These are phyloP conservation scores for Eurois occulta DNA, from an alignment of 2,888 invertebrate species.

Conservation along the genomic window DNA sequence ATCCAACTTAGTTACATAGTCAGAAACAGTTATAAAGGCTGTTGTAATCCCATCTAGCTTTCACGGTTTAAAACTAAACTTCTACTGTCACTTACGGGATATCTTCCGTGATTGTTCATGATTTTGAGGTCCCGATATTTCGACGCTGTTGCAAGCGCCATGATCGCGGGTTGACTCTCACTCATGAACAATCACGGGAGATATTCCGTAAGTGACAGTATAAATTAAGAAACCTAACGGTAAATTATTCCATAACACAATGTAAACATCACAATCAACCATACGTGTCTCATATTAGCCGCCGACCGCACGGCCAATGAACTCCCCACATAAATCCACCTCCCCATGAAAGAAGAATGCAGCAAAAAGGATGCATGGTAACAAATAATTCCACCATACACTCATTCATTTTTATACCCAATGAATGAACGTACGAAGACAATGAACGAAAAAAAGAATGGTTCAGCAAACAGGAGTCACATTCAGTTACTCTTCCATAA, in stretches of 20 bases:
- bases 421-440: constrained; percentile 60
- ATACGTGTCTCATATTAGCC: constrained; percentile 3
- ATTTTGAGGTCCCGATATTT: no score
- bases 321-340: constrained; percentile 33
- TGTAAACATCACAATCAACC: not conserved
- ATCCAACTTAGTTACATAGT: not conserved
- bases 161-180: no score
- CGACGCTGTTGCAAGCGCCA: no score
- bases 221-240: not conserved
- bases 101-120: no score
- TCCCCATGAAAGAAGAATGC: constrained; percentile 35
- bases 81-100: no score
- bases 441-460: constrained; percentile 56
- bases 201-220: no score
- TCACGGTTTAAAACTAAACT: no score
- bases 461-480: constrained; percentile 47
- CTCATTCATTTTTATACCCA: constrained; percentile 47
- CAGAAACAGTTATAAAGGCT: not conserved
- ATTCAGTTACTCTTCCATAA: constrained; percentile 50
- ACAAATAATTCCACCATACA: constrained; percentile 54
- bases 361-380: constrained; percentile 41
- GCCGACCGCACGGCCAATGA: constrained; percentile 39
- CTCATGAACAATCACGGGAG: no score
- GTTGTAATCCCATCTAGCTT: not conserved
- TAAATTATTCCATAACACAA: not conserved